These are phyloP conservation scores for Phytoseiulus persimilis DNA, from an alignment of 2,888 invertebrate species.

Conservation along the genomic window DNA sequence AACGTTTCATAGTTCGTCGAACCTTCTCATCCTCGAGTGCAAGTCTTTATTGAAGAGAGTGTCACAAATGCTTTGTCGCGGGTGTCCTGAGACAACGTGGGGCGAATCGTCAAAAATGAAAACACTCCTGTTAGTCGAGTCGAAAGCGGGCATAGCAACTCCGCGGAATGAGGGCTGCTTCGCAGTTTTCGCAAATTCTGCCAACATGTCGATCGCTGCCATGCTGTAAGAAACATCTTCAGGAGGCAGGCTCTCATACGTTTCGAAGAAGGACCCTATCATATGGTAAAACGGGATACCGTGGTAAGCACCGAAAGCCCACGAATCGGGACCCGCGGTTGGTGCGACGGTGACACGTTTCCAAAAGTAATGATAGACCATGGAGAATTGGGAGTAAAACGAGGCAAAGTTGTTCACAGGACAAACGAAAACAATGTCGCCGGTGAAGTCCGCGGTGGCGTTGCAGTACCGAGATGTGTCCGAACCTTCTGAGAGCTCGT, in stretches of 20 bases:
- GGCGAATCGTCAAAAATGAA: slow-evolving; percentile 15
- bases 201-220: slow-evolving; percentile 11
- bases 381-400: background rate
- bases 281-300: slow-evolving; percentile 17
- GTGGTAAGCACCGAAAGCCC: slow-evolving; percentile 17
- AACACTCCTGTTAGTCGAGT: background rate
- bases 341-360: background rate
- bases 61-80: background rate
- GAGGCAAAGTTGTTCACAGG: background rate
- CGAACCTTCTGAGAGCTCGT: background rate
- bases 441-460: slow-evolving; percentile 8
- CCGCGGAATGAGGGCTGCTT: slow-evolving; percentile 27
- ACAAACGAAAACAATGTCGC: background rate
- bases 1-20: background rate
- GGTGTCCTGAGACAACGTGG: background rate
- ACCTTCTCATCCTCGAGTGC: background rate
- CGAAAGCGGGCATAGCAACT: background rate
- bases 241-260: background rate
- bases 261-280: slow-evolving; percentile 21
- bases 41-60: background rate
- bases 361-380: slow-evolving; percentile 30
- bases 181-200: background rate
- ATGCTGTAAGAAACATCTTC: slow-evolving; percentile 25
- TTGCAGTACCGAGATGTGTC: background rate
- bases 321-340: background rate